A percentile compares a stretch with the other conserved stretches of the same genome.
phyloP scores from a whole-genome alignment of 2,797 vertebrate genomes.

The Coluber constrictor region DNA sequence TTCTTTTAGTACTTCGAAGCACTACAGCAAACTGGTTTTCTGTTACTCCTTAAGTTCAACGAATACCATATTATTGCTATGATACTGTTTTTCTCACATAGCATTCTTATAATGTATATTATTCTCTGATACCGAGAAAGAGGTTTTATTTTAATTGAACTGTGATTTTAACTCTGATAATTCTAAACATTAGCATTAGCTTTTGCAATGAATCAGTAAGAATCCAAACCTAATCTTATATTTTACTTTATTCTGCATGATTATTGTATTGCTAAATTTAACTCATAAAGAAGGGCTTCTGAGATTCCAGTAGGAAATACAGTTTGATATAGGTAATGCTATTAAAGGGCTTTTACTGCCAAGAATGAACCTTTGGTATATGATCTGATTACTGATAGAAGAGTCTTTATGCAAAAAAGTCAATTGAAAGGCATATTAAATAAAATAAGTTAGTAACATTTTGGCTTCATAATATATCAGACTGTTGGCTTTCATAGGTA shows the following conservation, averaged over 20 bases:
- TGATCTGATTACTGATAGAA: neutral
- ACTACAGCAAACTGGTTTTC: neutral
- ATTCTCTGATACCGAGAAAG: neutral
- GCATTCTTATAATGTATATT: neutral
- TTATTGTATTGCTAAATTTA: neutral
- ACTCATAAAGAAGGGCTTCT: neutral
- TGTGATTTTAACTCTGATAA: neutral
- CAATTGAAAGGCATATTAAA: neutral
- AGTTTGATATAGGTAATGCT: neutral
- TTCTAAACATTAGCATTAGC: neutral
- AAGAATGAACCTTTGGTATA: neutral
- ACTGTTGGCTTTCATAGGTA: neutral
- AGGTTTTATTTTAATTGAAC: neutral
- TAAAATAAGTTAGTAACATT: neutral
- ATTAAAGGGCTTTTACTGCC: neutral
- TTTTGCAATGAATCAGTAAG: neutral
- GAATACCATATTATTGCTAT: neutral
- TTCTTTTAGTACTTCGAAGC: neutral
- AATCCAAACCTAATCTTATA: neutral
- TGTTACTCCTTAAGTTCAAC: neutral
- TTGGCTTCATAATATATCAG: neutral
- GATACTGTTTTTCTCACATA: neutral
- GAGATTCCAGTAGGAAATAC: neutral
- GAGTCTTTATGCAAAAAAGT: neutral
- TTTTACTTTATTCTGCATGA: neutral